Evolutionary conservation across 92 coral and sea anemone genomes (phyloP).

Genomic region (Micromussa lordhowensis): DNA sequence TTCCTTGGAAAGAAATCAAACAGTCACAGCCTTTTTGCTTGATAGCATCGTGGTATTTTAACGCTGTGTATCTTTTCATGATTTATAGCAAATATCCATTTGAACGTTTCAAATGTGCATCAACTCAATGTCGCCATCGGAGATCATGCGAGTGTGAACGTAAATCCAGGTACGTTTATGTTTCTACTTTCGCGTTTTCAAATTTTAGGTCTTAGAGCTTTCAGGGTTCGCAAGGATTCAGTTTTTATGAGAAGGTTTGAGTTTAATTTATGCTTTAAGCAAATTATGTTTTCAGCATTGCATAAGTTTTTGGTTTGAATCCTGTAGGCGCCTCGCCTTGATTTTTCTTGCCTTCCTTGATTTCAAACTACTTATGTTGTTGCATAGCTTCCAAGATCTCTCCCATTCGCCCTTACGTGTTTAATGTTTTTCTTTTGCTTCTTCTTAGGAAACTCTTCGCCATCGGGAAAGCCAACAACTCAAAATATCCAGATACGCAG

Average conservation of each 20-base stretch:
- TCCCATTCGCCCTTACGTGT: background rate
- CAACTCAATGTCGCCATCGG: background rate
- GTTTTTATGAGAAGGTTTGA: background rate
- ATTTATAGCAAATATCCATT: background rate
- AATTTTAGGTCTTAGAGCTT: background rate
- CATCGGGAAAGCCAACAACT: background rate
- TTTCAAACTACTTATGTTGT: background rate
- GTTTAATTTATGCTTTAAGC: background rate
- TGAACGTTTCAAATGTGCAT: background rate
- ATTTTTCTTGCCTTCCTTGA: background rate
- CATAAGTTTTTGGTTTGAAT: background rate
- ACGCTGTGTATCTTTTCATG: background rate
- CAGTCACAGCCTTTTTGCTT: background rate
- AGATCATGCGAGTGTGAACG: background rate
- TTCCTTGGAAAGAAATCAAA: background rate
- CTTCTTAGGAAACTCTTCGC: background rate
- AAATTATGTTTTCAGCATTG: background rate
- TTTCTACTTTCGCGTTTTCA: background rate
- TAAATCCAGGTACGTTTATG: background rate
- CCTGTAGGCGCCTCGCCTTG: no score
- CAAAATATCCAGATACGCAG: background rate
- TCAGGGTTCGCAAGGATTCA: no score
- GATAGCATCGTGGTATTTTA: background rate
- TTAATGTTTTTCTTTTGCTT: background rate
- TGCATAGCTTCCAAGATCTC: background rate